Conservation (phyloP, 2,113 vertebrate genomes). For the Hylia prasina region DNA sequence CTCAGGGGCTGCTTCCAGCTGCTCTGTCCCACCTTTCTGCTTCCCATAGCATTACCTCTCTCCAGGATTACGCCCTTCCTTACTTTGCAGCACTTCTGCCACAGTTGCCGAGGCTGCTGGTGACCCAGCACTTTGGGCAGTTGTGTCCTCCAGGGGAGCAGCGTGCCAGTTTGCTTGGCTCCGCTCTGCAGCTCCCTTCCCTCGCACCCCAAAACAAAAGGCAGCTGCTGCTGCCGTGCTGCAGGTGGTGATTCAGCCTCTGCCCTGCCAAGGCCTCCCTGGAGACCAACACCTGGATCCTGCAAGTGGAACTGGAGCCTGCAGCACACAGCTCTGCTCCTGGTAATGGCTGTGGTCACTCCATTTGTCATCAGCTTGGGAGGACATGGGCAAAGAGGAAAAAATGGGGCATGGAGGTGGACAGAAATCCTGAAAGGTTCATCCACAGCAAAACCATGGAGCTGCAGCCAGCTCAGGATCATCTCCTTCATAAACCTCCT, state of each 20-base stretch:
- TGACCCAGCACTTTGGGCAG: background rate
- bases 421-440: background rate
- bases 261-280: background rate
- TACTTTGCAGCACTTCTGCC: background rate
- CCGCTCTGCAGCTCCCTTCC: background rate
- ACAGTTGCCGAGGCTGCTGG: background rate
- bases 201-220: background rate
- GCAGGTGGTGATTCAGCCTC: background rate
- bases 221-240: background rate
- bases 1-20: background rate
- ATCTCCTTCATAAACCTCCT: background rate
- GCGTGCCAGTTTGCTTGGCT: background rate
- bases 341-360: fast-evolving
- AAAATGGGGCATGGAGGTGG: background rate
- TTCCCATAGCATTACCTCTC: background rate
- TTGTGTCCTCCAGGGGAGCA: background rate
- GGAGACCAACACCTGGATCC: background rate
- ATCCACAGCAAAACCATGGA: background rate
- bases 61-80: background rate
- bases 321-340: background rate
- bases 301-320: background rate
- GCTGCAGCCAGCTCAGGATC: background rate
- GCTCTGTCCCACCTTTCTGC: background rate
- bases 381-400: background rate
- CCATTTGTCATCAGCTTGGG: background rate